These are phyloP conservation scores for Chelonoidis abingdonii DNA, from an alignment of 2,113 vertebrate genomes.

Conservation along the genomic window DNA sequence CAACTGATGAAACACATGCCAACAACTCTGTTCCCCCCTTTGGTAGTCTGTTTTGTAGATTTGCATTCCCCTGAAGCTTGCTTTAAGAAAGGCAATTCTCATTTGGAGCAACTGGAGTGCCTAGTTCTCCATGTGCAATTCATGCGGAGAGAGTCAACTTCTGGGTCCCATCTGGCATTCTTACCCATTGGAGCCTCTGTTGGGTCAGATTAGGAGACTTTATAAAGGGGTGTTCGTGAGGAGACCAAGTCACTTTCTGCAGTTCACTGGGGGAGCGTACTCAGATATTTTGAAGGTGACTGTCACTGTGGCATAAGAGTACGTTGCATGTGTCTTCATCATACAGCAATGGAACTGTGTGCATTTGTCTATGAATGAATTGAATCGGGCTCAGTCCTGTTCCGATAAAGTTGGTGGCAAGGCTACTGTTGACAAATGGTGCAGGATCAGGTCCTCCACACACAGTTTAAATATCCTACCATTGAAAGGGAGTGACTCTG, in stretches of 20 bases:
- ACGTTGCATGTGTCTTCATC: not conserved
- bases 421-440: accelerated
- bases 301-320: not conserved
- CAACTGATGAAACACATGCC: not conserved
- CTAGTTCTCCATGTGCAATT: not conserved
- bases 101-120: not conserved
- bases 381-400: accelerated
- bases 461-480: accelerated
- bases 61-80: not conserved
- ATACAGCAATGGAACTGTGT: not conserved
- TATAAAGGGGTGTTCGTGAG: too few species aligned
- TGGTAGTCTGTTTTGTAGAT: not conserved
- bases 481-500: not conserved
- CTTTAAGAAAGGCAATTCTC: not conserved
- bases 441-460: not conserved
- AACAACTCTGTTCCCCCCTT: not conserved
- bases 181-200: too few species aligned
- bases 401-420: not conserved
- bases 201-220: too few species aligned
- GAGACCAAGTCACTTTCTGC: too few species aligned
- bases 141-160: not conserved
- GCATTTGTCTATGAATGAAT: not conserved
- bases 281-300: too few species aligned
- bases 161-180: not conserved
- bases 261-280: too few species aligned